These are phyloP conservation scores for Sturmia bella DNA, from an alignment of 2,888 invertebrate species.

Conservation along the genomic window DNA sequence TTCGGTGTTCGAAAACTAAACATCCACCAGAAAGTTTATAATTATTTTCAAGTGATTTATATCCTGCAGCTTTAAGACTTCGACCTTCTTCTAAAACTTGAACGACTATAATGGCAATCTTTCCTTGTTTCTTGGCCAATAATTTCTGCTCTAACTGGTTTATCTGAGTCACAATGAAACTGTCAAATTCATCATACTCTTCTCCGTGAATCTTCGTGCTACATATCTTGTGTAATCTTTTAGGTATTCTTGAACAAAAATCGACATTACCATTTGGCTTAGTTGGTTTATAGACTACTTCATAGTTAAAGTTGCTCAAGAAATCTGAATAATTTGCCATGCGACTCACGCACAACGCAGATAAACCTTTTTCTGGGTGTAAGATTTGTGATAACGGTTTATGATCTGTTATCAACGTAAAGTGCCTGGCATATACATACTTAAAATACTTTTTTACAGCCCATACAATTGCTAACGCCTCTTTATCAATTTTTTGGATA, in stretches of 20 bases:
- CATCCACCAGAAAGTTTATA: background rate
- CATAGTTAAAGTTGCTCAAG: background rate
- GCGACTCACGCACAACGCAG: background rate
- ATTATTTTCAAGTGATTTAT: constrained; percentile 18
- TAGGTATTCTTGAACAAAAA: too few relatives aligned
- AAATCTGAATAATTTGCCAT: background rate
- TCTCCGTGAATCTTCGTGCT: too few relatives aligned
- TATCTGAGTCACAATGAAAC: too few relatives aligned
- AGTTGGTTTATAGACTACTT: background rate
- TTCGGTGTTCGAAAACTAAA: background rate
- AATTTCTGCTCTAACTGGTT: too few relatives aligned
- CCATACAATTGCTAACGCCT: background rate
- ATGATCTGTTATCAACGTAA: background rate
- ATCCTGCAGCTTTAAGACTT: background rate
- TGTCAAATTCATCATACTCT: too few relatives aligned
- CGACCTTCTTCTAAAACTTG: constrained; percentile 4
- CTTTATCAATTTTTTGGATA: constrained; percentile 49
- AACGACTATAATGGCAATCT: too few relatives aligned
- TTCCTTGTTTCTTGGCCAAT: too few relatives aligned
- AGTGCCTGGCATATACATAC: background rate
- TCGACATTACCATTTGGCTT: too few relatives aligned
- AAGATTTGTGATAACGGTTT: too few relatives aligned
- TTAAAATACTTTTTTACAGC: constrained; percentile 1
- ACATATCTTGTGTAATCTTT: too few relatives aligned
- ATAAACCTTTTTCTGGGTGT: too few relatives aligned